Base-by-base conservation (phyloP, 2,113 vertebrate genomes). In the Oenanthe oenanthe region DNA sequence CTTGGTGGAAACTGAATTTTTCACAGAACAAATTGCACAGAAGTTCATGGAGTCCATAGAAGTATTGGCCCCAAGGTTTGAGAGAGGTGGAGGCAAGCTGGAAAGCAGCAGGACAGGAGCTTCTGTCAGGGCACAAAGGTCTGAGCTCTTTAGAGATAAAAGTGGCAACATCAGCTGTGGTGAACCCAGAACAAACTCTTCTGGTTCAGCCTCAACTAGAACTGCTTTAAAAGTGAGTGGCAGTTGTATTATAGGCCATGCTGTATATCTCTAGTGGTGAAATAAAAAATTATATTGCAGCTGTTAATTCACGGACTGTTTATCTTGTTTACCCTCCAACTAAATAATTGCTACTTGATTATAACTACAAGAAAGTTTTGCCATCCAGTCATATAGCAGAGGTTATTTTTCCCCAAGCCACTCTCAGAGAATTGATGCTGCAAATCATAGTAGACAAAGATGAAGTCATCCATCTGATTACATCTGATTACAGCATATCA, bases 341-440 rank as follows among this genome's bases (percentile, higher is more conserved):
- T 96, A 97, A 97, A 95, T 73, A 92, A 97, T 95, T 89, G 73
- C 43, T 96, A 67, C 79, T 97, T 96, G 95, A 95, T 96, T 96
- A 76, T 84, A 65, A 97, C 81, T 92, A 92, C 87, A 86, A 86
- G 97, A 96, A 95, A 82, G 50, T 94, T 97, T 97, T 97, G 54
- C 86, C 74, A 97, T 71, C 38, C 91, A 94, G 71, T 92, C 80
- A 57, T 78, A 92, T 17, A 81, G 63, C 86, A 97, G 95, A 94
- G 95, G 74, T 87, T 95, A 85, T 94, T 96, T 96, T 91, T 95
- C 72, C 80, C 80, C 36, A 48, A 95, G 94, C 65, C 94, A 80
- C 90, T 93, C 90, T 96, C 87, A 92, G 61, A 96, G 89, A 82
- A 86, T 85, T 68, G 65, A 96, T 72, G 32, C 51, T 93, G 91